These are phyloP conservation scores for Phymastichus coffea DNA, from an alignment of 1,140 invertebrate species.

Conservation along the genomic window DNA sequence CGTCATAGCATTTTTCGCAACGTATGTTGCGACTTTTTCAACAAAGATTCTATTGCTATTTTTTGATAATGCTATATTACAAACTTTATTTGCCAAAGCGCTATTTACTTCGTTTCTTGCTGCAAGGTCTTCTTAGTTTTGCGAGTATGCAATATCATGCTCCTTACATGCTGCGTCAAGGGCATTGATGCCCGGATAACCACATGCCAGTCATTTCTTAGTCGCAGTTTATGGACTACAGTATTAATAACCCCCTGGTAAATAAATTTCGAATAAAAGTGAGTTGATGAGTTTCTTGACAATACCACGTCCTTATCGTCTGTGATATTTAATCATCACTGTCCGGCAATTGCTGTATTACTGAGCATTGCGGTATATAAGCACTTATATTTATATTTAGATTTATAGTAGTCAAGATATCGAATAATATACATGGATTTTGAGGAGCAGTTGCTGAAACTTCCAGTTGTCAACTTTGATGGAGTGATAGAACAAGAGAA, in stretches of 20 bases:
- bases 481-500: constrained; percentile 4
- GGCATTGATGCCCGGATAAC: constrained; percentile 39
- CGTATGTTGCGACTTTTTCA: constrained; percentile 14
- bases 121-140: constrained; percentile 18
- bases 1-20: constrained; percentile 24
- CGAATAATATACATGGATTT: no score
- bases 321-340: no score
- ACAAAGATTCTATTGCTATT: constrained; percentile 4
- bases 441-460: constrained; percentile 22
- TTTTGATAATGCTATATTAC: background rate
- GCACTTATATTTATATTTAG: no score
- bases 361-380: no score
- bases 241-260: no score
- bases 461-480: constrained; percentile 28
- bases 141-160: constrained; percentile 25
- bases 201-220: constrained; percentile 32
- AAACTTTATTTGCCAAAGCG: constrained; percentile 11
- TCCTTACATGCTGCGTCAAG: constrained; percentile 37
- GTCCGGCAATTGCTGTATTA: no score
- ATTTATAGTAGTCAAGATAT: no score
- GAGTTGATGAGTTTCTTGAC: no score
- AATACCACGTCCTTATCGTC: no score
- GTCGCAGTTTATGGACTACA: no score
- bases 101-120: constrained; percentile 17
- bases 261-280: no score